Conservation (phyloP, 2,113 vertebrate species). For the Coptodon rendalli region DNA sequence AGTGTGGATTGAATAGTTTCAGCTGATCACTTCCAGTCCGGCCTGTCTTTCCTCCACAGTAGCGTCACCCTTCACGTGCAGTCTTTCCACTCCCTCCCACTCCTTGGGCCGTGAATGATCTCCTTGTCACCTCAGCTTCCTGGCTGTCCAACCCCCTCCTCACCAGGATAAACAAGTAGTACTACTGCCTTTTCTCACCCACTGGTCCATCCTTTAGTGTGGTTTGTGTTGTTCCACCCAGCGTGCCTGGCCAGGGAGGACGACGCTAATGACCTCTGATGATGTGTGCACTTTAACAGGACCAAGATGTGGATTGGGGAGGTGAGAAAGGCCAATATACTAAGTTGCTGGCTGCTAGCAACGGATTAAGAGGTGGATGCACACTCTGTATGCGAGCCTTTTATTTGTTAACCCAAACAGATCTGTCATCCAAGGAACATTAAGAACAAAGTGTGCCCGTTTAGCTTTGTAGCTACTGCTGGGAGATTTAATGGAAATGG, state of each 20-base stretch:
- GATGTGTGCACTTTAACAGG: not conserved
- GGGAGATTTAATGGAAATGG: not conserved
- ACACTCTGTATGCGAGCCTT: not conserved
- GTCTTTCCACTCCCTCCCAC: not conserved
- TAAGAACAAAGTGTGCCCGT: not conserved
- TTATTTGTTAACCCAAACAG: not conserved
- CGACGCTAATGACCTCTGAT: conserved; percentile 41
- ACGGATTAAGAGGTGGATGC: not conserved
- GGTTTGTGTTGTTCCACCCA: not conserved
- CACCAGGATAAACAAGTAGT: conserved; percentile 49
- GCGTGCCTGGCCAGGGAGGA: not conserved
- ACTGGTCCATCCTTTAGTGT: not conserved
- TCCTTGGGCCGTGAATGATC: conserved; percentile 9
- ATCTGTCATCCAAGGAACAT: not conserved
- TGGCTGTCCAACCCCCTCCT: conserved; percentile 13
- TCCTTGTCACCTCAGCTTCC: conserved; percentile 60
- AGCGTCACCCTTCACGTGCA: conserved; percentile 37
- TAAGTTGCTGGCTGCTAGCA: conserved; percentile 1
- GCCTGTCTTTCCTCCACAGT: conserved; percentile 28
- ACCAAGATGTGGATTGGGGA: conserved; percentile 43
- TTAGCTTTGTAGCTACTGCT: not conserved
- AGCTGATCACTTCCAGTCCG: conserved; percentile 25
- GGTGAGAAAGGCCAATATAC: conserved; percentile 36
- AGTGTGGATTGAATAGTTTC: conserved; percentile 41
- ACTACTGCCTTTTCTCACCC: conserved; percentile 28